phyloP scores from a whole-genome alignment of 2,797 vertebrate genomes.

The Myotis vivesi region DNA sequence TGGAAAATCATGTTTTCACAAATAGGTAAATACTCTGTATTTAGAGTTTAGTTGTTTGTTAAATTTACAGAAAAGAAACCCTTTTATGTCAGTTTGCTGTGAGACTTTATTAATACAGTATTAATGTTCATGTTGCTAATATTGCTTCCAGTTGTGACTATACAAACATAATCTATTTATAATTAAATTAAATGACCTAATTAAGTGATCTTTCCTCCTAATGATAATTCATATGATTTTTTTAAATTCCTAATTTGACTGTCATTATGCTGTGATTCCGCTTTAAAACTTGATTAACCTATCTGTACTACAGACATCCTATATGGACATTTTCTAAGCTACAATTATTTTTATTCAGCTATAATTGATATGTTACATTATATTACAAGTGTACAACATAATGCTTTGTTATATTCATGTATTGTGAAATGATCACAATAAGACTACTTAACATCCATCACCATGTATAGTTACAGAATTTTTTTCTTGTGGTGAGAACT shows the following conservation, averaged over 20 bases:
- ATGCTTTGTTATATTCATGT: neutral
- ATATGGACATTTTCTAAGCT: slow-evolving; percentile 30
- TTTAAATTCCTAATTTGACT: slow-evolving; percentile 18
- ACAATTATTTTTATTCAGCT: neutral
- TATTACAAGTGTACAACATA: neutral
- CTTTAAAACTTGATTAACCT: slow-evolving; percentile 21
- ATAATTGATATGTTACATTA: neutral
- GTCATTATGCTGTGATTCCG: neutral
- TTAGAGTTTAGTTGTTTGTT: slow-evolving; percentile 16
- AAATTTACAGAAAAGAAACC: slow-evolving; percentile 13
- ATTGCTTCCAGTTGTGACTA: neutral
- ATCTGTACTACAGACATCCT: neutral
- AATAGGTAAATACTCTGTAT: neutral
- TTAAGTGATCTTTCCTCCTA: slow-evolving; percentile 37
- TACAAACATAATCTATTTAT: neutral
- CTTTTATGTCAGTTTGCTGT: neutral
- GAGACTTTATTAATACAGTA: neutral
- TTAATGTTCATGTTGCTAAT: slow-evolving; percentile 2
- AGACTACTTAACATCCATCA: neutral
- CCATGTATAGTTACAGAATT: neutral
- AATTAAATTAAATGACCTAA: neutral
- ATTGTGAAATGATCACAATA: neutral
- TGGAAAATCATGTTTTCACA: neutral
- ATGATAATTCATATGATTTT: neutral
- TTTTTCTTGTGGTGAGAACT: neutral